Conservation (phyloP, 2,797 vertebrate genomes). For the Rhynchotus rufescens region DNA sequence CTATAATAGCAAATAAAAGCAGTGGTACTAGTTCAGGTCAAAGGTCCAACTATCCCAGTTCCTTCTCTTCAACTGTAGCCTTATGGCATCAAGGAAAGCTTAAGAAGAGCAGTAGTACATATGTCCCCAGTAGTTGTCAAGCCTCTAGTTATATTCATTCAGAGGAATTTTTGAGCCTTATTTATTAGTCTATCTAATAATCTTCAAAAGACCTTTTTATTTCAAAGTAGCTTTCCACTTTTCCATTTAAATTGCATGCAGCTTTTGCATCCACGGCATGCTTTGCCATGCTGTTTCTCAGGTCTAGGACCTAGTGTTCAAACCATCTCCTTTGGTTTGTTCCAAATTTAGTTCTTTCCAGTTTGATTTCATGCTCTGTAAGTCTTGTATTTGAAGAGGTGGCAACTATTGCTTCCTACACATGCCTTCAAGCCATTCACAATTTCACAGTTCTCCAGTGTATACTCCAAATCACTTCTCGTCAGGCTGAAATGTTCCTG, state of each 20-base stretch:
- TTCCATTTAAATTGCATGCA: not conserved
- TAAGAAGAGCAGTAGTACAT: not conserved
- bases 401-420: not conserved
- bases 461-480: not conserved
- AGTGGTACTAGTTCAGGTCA: not conserved
- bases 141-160: not conserved
- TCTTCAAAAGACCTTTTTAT: not conserved
- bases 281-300: not conserved
- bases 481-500: not conserved
- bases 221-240: not conserved
- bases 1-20: accelerated
- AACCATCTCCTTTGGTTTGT: not conserved
- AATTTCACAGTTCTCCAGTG: not conserved
- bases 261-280: not conserved
- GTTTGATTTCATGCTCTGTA: constrained; percentile 43
- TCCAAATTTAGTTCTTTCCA: not conserved
- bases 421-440: not conserved
- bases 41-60: not conserved
- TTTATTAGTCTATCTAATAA: not conserved
- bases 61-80: not conserved
- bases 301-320: not conserved
- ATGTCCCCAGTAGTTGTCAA: not conserved
- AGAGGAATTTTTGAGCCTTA: not conserved
- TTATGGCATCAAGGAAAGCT: not conserved
- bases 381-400: not conserved